phyloP scores from a whole-genome alignment of 1,140 invertebrate genomes.

The Xylocopa sonorina region DNA sequence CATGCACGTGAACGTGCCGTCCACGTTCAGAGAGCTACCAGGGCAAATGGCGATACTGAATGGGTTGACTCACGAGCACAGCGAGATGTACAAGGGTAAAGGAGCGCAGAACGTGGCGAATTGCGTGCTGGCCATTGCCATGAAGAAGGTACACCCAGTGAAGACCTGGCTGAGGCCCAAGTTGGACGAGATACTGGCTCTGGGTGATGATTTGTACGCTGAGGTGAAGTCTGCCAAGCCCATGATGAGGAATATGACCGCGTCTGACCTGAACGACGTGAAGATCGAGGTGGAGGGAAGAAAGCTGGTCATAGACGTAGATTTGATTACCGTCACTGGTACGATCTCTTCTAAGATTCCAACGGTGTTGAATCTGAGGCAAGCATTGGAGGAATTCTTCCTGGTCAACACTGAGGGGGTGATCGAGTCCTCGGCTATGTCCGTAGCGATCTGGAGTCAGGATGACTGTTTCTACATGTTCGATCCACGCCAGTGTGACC shows the following conservation, averaged over 20 bases:
- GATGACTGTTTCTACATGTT: conserved; percentile 74
- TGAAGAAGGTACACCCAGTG: conserved; percentile 70
- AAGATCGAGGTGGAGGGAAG: conserved; percentile 63
- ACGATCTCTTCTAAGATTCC: conserved; percentile 72
- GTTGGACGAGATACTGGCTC: conserved; percentile 71
- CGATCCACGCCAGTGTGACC: conserved; percentile 73
- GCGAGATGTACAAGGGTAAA: conserved; percentile 71
- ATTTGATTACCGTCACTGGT: conserved; percentile 72
- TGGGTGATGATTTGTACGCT: conserved; percentile 68
- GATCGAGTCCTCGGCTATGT: conserved; percentile 69
- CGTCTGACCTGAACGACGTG: conserved; percentile 67
- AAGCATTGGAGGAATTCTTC: conserved; percentile 75
- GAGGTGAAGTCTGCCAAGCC: conserved; percentile 67
- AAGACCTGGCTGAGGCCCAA: conserved; percentile 72
- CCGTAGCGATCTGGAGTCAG: conserved; percentile 73
- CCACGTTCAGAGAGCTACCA: conserved; percentile 66
- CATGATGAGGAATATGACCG: conserved; percentile 67
- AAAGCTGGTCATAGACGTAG: conserved; percentile 68
- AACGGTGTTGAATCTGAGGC: conserved; percentile 66
- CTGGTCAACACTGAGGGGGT: conserved; percentile 69
- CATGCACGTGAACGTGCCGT: conserved; percentile 72
- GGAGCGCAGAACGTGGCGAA: conserved; percentile 72
- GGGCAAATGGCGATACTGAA: conserved; percentile 68
- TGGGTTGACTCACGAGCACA: conserved; percentile 72
- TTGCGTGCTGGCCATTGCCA: conserved; percentile 71